phyloP scores from a whole-genome alignment of 2,113 vertebrate species.

The Clarias magur region DNA sequence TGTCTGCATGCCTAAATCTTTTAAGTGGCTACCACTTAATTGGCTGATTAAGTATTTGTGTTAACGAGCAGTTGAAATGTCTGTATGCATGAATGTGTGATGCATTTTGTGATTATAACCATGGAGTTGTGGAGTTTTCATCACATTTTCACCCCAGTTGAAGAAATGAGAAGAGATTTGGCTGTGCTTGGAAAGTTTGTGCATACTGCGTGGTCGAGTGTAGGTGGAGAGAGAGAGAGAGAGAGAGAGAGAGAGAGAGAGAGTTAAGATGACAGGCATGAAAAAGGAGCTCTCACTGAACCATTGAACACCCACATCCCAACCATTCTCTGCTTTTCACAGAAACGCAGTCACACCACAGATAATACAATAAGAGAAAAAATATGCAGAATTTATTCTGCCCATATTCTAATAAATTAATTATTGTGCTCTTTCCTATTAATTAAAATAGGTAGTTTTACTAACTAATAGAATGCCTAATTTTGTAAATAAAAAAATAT shows the following conservation, averaged over 20 bases:
- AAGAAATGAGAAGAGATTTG: slow-evolving; percentile 30
- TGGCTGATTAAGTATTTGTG: too few species aligned
- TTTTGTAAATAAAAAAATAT: neutral
- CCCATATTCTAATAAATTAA: slow-evolving; percentile 8
- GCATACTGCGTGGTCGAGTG: slow-evolving; percentile 32
- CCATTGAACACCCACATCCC: slow-evolving; percentile 22
- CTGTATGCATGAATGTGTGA: neutral
- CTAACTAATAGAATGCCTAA: neutral
- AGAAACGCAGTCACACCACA: slow-evolving; percentile 29
- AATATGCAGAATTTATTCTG: slow-evolving; percentile 19
- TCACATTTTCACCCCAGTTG: neutral
- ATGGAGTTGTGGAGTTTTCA: neutral
- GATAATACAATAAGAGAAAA: slow-evolving; percentile 25
- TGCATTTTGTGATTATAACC: slow-evolving; percentile 2
- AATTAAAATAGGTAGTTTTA: neutral
- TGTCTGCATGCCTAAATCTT: too few species aligned
- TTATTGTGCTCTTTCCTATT: slow-evolving; percentile 7
- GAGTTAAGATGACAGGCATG: slow-evolving; percentile 26
- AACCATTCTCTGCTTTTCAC: slow-evolving; percentile 27
- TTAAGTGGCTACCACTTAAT: too few species aligned
- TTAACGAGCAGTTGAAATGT: too few species aligned
- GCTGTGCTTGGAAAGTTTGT: slow-evolving; percentile 29
- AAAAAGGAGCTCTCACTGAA: slow-evolving; percentile 30
- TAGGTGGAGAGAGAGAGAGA: slow-evolving; percentile 7
- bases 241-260: slow-evolving; percentile 10